Evolutionary conservation across 1,140 invertebrate genomes (phyloP).

Genomic region (Sinonovacula constricta): DNA sequence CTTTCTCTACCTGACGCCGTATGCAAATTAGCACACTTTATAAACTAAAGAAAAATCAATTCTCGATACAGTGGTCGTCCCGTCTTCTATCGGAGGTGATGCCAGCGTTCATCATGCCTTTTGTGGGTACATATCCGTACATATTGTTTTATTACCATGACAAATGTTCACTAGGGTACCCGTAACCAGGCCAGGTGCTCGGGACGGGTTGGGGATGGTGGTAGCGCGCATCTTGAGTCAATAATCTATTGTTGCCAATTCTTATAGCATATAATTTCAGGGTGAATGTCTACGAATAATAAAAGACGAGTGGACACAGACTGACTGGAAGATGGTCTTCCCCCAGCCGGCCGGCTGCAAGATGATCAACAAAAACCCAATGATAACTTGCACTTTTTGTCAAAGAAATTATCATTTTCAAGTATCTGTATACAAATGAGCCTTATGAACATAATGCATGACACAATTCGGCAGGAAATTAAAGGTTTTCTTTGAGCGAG

Average conservation of each 20-base stretch:
- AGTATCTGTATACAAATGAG: too few species aligned
- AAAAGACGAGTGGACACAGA: too few species aligned
- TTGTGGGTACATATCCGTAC: not conserved
- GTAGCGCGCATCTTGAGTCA: not conserved
- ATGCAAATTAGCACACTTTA: constrained; percentile 1
- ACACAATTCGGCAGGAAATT: too few species aligned
- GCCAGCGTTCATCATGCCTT: not conserved
- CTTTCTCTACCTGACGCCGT: not conserved
- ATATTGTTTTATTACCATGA: not conserved
- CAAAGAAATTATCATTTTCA: too few species aligned
- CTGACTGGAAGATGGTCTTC: too few species aligned
- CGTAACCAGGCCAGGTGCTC: not conserved
- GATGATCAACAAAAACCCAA: too few species aligned
- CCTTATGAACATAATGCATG: too few species aligned
- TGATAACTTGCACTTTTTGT: too few species aligned
- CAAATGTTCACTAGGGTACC: not conserved
- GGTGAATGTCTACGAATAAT: too few species aligned
- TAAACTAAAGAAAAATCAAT: not conserved
- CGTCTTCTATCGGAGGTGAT: not conserved
- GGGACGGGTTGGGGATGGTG: not conserved
- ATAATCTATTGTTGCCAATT: not conserved
- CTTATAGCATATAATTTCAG: too few species aligned
- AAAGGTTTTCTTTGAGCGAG: too few species aligned
- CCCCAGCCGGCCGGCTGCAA: too few species aligned
- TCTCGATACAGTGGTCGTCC: not conserved